A percentile compares a stretch with the other conserved stretches of the same genome.
Evolutionary conservation across 2,113 vertebrate genomes (phyloP).

Genomic region (Panthera leo): DNA sequence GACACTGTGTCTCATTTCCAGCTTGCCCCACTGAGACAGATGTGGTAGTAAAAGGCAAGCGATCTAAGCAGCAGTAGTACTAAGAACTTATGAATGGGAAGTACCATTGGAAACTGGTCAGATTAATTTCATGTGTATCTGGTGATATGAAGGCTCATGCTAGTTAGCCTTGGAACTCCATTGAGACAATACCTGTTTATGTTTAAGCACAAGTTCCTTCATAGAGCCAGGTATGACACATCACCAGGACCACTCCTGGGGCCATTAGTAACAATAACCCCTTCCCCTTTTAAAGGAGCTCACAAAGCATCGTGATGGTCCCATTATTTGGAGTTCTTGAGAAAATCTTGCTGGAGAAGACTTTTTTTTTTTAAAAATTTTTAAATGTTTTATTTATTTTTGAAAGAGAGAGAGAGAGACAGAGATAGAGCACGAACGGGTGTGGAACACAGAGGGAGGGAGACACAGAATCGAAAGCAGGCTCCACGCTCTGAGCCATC

Average conservation of each 20-base stretch:
- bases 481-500: too few relatives aligned
- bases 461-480: too few relatives aligned
- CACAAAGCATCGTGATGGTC: background rate
- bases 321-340: background rate
- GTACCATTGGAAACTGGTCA: background rate
- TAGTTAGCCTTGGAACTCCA: background rate
- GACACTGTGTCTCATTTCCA: background rate
- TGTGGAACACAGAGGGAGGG: too few relatives aligned
- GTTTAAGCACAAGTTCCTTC: conserved; percentile 1
- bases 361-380: background rate
- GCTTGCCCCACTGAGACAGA: rapidly evolving
- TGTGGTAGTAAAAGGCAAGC: too few relatives aligned
- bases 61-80: rapidly evolving
- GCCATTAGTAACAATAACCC: background rate
- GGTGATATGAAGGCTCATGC: background rate
- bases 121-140: background rate
- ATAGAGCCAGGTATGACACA: background rate
- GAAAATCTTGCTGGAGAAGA: background rate
- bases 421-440: too few relatives aligned
- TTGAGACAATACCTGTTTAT: background rate
- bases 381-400: too few relatives aligned
- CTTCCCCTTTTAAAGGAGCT: background rate
- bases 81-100: background rate
- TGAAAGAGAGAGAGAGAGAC: too few relatives aligned
- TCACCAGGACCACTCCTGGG: background rate